Evolutionary conservation across 2,797 vertebrate genomes (phyloP), one percentile per base, ranked within the genome.

Genomic region (Cyclopterus lumpus): DNA sequence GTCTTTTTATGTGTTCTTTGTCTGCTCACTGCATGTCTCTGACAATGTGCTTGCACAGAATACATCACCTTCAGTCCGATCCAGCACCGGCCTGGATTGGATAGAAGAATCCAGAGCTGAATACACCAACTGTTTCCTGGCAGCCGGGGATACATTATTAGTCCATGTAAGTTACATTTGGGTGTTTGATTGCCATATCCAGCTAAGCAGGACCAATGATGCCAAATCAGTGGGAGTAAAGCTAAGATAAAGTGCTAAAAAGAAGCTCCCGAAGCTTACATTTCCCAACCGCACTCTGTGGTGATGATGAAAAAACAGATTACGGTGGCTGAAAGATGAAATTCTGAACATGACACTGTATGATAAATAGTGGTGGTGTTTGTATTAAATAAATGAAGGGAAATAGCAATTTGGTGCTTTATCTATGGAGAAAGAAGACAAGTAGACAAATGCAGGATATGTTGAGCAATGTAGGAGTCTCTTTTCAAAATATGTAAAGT

Each of bases 161-260:
- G 86, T 88, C 80, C 87, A 86, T 88, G 91, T 88, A 89, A 89
- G 88, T 89, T 83, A 88, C 89, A 87, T 89, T 89, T 91, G 85
- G 69, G 64, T 83, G 84, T 91, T 84, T 86, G 87, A 92, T 88
- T 89, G 87, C 90, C 86, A 91, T 80, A 89, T 92, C 90, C 86
- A 88, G 83, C 75, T 60, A 65, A 80, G 64, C 77, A 58, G 77
- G 68, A 77, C 77, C 71, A 76, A 69, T 9, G 75, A 87, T 73
- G 83, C 75, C 87, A 85, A 87, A 87, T 75, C 89, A 86, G 91
- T 90, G 87, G 88, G 86, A 89, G 87, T 62, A 77, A 79, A 86
- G 74, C 85, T 82, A 82, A 87, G 83, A 90, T 88, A 79, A 89
- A 89, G 75, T 79, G 73, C 79, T 85, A 78, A 88, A 87, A 85